These are phyloP conservation scores for Sparus aurata DNA, from an alignment of 2,797 vertebrate genomes.

Conservation along the genomic window DNA sequence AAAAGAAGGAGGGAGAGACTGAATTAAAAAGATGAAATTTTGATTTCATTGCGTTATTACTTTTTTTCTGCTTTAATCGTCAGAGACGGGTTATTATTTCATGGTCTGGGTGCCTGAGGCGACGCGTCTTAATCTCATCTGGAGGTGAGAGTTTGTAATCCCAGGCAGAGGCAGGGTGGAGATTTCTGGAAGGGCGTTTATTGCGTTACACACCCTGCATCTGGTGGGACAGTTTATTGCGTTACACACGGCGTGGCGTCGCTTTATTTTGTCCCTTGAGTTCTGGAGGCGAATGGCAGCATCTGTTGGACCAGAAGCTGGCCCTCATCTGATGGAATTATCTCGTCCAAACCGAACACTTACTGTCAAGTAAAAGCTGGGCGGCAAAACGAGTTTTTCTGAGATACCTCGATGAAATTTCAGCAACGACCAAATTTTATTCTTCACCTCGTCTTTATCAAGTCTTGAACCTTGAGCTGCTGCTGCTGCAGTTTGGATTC, in stretches of 20 bases:
- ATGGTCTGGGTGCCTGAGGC: constrained; percentile 52
- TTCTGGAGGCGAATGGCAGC: constrained; percentile 68
- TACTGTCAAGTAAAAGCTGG: constrained; percentile 51
- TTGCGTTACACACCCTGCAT: constrained; percentile 73
- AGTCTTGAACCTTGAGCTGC: constrained; percentile 1
- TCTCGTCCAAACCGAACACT: constrained; percentile 41
- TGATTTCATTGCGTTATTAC: constrained; percentile 70
- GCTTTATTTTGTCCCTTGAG: constrained; percentile 71
- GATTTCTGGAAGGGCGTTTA: constrained; percentile 58
- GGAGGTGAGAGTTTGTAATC: constrained; percentile 76
- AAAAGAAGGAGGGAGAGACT: constrained; percentile 55
- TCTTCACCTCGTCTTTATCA: constrained; percentile 42
- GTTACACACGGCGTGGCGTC: constrained; percentile 55
- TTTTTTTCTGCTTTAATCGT: constrained; percentile 62
- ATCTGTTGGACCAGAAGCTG: constrained; percentile 73
- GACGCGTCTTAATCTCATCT: constrained; percentile 76
- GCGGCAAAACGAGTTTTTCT: constrained; percentile 35
- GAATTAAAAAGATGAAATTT: constrained; percentile 72
- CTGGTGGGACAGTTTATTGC: constrained; percentile 77
- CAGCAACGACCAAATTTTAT: constrained; percentile 30
- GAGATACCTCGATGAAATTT: constrained; percentile 43
- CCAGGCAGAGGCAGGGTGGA: constrained; percentile 47
- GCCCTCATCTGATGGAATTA: constrained; percentile 75
- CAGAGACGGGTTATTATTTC: constrained; percentile 72
- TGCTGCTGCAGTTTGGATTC: constrained; percentile 4